phyloP scores from a whole-genome alignment of 37 sponge, comb jelly and placozoan genomes.

The Petrosia ficiformis region DNA sequence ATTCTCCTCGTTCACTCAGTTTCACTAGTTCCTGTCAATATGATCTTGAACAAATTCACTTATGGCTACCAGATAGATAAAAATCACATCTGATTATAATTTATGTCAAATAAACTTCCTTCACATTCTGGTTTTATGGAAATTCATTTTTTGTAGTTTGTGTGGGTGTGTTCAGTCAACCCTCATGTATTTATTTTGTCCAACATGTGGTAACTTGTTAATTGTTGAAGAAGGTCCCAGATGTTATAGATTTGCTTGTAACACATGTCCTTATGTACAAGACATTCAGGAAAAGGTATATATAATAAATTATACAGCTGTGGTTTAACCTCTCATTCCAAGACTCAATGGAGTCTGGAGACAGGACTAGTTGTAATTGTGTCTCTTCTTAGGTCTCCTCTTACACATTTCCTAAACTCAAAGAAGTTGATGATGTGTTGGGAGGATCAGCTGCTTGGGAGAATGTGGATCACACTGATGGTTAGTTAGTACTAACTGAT shows the following conservation, averaged over 20 bases:
- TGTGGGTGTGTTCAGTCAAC: no score
- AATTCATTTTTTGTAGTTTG: no score
- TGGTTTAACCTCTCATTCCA: no score
- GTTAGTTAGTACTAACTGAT: conserved; percentile 27
- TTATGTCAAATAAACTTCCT: no score
- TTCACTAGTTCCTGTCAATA: no score
- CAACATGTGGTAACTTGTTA: conserved; percentile 84
- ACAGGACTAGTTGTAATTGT: neutral
- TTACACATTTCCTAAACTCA: conserved; percentile 79
- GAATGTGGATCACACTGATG: conserved; percentile 95
- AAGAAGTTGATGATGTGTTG: conserved; percentile 96
- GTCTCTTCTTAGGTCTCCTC: conserved; percentile 49
- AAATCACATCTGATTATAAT: no score
- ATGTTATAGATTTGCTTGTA: conserved; percentile 83
- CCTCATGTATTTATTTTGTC: conserved; percentile 87
- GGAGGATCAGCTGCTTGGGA: conserved; percentile 98
- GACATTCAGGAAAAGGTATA: conserved; percentile 72
- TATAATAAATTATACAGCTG: neutral
- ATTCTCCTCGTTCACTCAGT: conserved; percentile 49
- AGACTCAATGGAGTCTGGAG: neutral
- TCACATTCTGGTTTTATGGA: no score
- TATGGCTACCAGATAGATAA: no score
- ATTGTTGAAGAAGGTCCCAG: conserved; percentile 85
- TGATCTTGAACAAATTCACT: no score
- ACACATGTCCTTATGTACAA: conserved; percentile 95